phyloP scores from a whole-genome alignment of 2,113 vertebrate genomes.

The Cettia cetti region DNA sequence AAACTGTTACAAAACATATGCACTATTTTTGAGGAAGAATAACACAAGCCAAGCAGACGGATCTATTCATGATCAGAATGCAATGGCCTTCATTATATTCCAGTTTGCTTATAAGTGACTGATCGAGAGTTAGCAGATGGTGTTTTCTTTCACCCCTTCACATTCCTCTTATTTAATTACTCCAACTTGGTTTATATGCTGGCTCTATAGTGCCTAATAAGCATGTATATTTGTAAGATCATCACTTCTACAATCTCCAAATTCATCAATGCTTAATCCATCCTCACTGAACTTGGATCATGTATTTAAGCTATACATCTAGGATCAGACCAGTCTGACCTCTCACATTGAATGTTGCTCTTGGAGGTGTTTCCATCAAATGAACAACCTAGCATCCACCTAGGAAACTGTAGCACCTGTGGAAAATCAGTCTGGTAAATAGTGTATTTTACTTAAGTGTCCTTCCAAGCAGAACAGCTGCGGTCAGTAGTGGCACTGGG shows the following conservation, averaged over 20 bases:
- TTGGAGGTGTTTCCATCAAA: background rate
- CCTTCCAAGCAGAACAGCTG: background rate
- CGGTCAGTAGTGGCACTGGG: background rate
- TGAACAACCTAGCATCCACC: background rate
- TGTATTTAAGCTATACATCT: background rate
- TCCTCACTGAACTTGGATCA: background rate
- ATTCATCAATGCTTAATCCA: background rate
- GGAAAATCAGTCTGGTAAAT: background rate
- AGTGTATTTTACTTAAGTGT: background rate
- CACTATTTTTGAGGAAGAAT: constrained; percentile 66
- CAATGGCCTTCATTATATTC: constrained; percentile 73
- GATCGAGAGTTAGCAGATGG: constrained; percentile 77
- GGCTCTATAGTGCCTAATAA: constrained; percentile 39
- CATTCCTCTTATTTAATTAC: constrained; percentile 72
- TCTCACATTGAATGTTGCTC: background rate
- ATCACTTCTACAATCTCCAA: background rate
- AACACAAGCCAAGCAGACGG: constrained; percentile 70
- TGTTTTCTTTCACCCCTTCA: constrained; percentile 70
- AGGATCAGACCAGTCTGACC: background rate
- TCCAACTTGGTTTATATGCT: constrained; percentile 66
- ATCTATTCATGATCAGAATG: constrained; percentile 76
- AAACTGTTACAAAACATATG: constrained; percentile 65
- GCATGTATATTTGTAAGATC: constrained; percentile 25
- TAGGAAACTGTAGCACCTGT: background rate
- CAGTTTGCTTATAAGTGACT: constrained; percentile 69